Base-by-base conservation (phyloP, 2,888 invertebrate genomes). In the Luffia ferchaultella region DNA sequence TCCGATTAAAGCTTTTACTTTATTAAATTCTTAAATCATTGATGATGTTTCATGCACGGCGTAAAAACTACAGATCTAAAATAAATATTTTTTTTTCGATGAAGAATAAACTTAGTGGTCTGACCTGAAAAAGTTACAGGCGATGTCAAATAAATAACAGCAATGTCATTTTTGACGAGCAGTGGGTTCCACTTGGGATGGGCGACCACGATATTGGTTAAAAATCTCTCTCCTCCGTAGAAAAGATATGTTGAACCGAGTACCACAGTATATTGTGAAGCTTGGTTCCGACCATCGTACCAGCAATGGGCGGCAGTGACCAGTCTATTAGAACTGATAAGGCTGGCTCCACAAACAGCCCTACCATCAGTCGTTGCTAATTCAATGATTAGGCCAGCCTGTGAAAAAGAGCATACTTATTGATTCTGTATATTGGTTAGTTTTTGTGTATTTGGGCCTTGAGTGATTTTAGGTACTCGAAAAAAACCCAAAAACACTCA, bases 231-330 rank as follows among this genome's bases (percentile, higher is more conserved):
- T 7, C 73, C 74, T 1, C 70, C 75, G 30, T 50, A 52, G 61
- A 68, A 73, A 12, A 74, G 55, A 0, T 57, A 30, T 2, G 50
- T 51, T 2, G 73, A 65, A 12, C 70, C 75, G 1, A 75, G 64
- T 17, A 49, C 20, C 16, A 49, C 49, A 2, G 49, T 49, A 17
- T 43, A 49, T 19, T 16, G 18, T 2, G n/a, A 45, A 3, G 59
- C 76, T 16, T 67, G 70, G 57, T 65, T 52, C 0, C 18, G 1
- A 1, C 76, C 76, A 16, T 75, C 76, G 19, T 46, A 60, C 71
- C 73, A 70, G 55, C 70, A 71, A 54, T 70, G 70, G 1, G 71
- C 70, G 19, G 71, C 70, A 1, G 73, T 70, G 1, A 62, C 49
- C 1, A 70, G 62, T 30, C 63, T 55, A 41, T 20, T 56, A 1